Evolutionary conservation across 2,113 vertebrate species (phyloP), one percentile per base, ranked within the genome.

Genomic region (Leptosomus discolor): DNA sequence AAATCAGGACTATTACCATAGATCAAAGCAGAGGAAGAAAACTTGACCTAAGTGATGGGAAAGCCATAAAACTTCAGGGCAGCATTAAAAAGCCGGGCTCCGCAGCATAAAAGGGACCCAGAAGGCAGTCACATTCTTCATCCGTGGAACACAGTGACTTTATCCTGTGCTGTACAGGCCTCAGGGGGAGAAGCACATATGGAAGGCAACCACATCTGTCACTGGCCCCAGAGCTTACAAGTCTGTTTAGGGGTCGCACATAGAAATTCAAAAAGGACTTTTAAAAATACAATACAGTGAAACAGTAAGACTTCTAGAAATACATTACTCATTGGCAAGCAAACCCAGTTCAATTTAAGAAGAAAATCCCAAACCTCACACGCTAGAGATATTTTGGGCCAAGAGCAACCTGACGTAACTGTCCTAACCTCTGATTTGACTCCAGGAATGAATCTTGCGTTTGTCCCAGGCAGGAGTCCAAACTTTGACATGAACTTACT

Each of bases 121-220:
- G 82, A 23, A 90, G 70, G 39, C 14, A 30, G 11, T 74, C 22
- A 15, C 30, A 8, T 34, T 27, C 27, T 19, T 57, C 51, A 30
- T 1, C 3, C 0, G 2, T 9, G 41, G 37, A 51, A 76, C 26
- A 68, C 30, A 20, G 5, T 3, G 23, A 65, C 56, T 43, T 26
- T 9, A 75, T 6, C 3, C 29, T 5, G 15, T 26, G 54, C 37
- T 60, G 48, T 7, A 39, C 19, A 8, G 11, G 46, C 56, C 71
- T 37, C 0, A 3, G 68, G 78, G 57, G 73, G 34, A 48, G 39
- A 24, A n/a, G 29, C 5, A 64, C 53, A 8, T 0, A 2, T 10
- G 67, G 46, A 53, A 67, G 45, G 61, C 56, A 89, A 56, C 15
- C 53, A 20, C 14, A 60, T n/a, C 64, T 54, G 56, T 41, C 81